These are phyloP conservation scores for Drosophila niveifrons DNA, from an alignment of 2,888 invertebrate species.

Conservation along the genomic window DNA sequence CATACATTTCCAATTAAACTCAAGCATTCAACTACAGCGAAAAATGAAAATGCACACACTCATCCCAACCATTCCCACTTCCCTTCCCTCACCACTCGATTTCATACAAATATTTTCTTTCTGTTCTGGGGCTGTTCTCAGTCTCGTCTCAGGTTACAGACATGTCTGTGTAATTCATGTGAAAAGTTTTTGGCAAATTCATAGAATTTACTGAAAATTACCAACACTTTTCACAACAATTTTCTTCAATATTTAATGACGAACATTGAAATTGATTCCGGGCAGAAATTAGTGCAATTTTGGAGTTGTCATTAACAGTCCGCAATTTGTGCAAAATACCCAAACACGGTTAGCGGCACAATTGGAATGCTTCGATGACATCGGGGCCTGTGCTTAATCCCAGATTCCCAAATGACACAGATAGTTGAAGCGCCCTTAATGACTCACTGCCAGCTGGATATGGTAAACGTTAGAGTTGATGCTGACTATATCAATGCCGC, in stretches of 20 bases:
- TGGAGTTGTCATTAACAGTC: constrained; percentile 1
- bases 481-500: constrained; percentile 24
- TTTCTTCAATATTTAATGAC: constrained; percentile 3
- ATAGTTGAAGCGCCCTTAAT: constrained; percentile 11
- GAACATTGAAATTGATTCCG: not conserved
- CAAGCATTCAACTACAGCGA: constrained; percentile 71
- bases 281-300: constrained; percentile 1
- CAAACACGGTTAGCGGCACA: not conserved
- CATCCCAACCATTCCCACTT: not conserved
- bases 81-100: not conserved
- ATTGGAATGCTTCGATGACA: constrained; percentile 4
- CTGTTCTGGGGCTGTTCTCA: not conserved
- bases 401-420: not conserved
- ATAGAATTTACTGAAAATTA: constrained; percentile 3
- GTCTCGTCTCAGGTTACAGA: not conserved
- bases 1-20: constrained; percentile 78
- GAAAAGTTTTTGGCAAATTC: constrained; percentile 10
- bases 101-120: constrained; percentile 15
- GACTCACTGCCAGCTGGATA: constrained; percentile 11
- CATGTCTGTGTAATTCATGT: constrained; percentile 9
- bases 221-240: not conserved
- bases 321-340: constrained; percentile 4
- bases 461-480: constrained; percentile 20
- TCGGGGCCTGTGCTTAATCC: constrained; percentile 9
- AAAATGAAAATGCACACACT: constrained; percentile 48